phyloP scores from a whole-genome alignment of 2,888 invertebrate species.

The Eupsilia transversa region DNA sequence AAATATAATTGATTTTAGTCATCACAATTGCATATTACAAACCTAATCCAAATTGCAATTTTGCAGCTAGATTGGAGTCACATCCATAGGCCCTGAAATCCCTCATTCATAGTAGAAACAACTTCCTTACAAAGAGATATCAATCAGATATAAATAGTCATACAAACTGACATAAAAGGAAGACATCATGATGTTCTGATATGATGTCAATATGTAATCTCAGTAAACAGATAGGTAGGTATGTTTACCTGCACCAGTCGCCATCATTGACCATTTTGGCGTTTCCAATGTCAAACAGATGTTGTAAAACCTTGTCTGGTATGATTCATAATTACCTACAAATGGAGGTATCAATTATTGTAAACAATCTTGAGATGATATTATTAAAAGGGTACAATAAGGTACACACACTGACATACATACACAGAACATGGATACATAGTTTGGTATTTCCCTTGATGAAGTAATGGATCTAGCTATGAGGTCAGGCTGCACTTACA shows the following conservation, averaged over 20 bases:
- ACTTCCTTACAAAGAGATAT: slow-evolving; percentile 23
- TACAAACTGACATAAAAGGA: slow-evolving; percentile 38
- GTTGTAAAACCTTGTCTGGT: slow-evolving; percentile 67
- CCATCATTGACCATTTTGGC: slow-evolving; percentile 72
- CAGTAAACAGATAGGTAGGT: slow-evolving; percentile 40
- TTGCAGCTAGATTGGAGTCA: neutral
- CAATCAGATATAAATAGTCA: slow-evolving; percentile 29
- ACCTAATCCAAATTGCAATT: neutral
- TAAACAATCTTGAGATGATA: slow-evolving; percentile 44
- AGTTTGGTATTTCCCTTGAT: no score
- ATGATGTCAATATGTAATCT: slow-evolving; percentile 43
- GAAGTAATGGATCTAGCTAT: slow-evolving; percentile 2
- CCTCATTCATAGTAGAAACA: neutral
- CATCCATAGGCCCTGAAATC: neutral
- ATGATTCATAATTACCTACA: slow-evolving; percentile 63
- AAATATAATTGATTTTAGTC: no score
- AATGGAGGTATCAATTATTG: slow-evolving; percentile 25
- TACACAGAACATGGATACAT: no score
- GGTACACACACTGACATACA: no score
- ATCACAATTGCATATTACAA: neutral
- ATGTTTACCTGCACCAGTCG: slow-evolving; percentile 45
- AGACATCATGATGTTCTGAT: no score
- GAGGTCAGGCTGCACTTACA: neutral
- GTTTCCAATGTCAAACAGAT: slow-evolving; percentile 68
- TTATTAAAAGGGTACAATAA: slow-evolving; percentile 23